These are phyloP conservation scores for Germaria angustata DNA, from an alignment of 2,888 invertebrate genomes.

Conservation along the genomic window DNA sequence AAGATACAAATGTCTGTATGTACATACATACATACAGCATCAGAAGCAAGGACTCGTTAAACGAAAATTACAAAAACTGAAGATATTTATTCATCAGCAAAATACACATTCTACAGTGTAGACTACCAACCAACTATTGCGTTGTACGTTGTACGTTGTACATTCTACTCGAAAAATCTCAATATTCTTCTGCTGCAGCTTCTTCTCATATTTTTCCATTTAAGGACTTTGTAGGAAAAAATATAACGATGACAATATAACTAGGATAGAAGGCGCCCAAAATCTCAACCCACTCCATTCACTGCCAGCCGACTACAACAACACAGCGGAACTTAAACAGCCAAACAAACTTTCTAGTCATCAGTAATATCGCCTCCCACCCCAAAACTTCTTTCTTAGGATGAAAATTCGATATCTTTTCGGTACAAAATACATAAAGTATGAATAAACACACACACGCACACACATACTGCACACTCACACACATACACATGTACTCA, in stretches of 20 bases:
- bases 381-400: slow-evolving; percentile 18
- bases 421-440: slow-evolving; percentile 26
- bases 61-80: slow-evolving; percentile 56
- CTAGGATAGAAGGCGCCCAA: slow-evolving; percentile 64
- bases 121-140: slow-evolving; percentile 25
- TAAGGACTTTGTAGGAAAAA: slow-evolving; percentile 53
- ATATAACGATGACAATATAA: slow-evolving; percentile 61
- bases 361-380: slow-evolving; percentile 6
- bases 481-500: not conserved
- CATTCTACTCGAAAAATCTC: slow-evolving; percentile 42
- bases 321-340: slow-evolving; percentile 9
- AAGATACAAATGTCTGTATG: slow-evolving; percentile 4
- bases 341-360: slow-evolving; percentile 26
- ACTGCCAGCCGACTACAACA: slow-evolving; percentile 12
- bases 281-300: slow-evolving; percentile 45
- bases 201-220: slow-evolving; percentile 46
- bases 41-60: slow-evolving; percentile 63
- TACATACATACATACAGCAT: slow-evolving; percentile 24
- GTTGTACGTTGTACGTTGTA: slow-evolving; percentile 7
- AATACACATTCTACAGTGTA: slow-evolving; percentile 49
- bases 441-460: not conserved
- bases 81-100: slow-evolving; percentile 60
- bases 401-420: slow-evolving; percentile 56
- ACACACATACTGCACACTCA: not conserved
- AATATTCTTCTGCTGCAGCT: slow-evolving; percentile 22